Evolutionary conservation across 30 jellyfish, hydroid and myxozoan species (phyloP).

Genomic region (Aurelia aurita complex sp. Pacific): DNA sequence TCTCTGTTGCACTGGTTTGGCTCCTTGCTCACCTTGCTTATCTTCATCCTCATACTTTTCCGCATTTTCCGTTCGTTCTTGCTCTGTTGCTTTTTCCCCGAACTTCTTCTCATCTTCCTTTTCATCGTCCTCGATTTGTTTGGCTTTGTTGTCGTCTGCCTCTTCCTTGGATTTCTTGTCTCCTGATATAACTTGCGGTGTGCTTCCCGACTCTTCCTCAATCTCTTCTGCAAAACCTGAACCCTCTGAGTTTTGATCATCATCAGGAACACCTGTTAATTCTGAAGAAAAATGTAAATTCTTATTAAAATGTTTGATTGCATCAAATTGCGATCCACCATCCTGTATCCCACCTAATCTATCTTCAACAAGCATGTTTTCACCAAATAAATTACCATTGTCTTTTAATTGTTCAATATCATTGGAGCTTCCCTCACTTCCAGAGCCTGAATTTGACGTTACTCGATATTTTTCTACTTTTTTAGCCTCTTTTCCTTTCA

Average conservation of each 20-base stretch:
- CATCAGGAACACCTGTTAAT: background rate
- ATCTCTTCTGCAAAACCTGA: slow-evolving; percentile 9
- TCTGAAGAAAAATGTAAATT: slow-evolving; percentile 55
- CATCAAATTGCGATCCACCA: background rate
- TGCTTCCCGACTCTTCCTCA: slow-evolving; percentile 36
- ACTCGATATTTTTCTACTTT: background rate
- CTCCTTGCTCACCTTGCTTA: slow-evolving; percentile 6
- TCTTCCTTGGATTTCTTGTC: slow-evolving; percentile 15
- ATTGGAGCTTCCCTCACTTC: background rate
- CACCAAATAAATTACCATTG: too few species aligned
- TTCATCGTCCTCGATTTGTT: background rate
- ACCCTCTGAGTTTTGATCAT: slow-evolving; percentile 22
- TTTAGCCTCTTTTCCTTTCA: background rate
- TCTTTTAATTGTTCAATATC: too few species aligned
- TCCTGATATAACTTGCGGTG: slow-evolving; percentile 11
- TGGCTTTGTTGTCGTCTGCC: slow-evolving; percentile 5
- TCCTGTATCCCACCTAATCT: background rate
- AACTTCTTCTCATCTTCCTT: slow-evolving; percentile 28
- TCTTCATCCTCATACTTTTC: slow-evolving; percentile 73
- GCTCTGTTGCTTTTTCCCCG: slow-evolving; percentile 39
- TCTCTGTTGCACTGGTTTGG: slow-evolving; percentile 48
- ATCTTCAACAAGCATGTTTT: slow-evolving; percentile 1
- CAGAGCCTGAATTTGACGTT: slow-evolving; percentile 33
- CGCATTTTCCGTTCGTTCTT: slow-evolving; percentile 50
- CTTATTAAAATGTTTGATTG: slow-evolving; percentile 10